Evolutionary conservation across 2,888 invertebrate species (phyloP).

Genomic region (Leptogaster cylindrica): DNA sequence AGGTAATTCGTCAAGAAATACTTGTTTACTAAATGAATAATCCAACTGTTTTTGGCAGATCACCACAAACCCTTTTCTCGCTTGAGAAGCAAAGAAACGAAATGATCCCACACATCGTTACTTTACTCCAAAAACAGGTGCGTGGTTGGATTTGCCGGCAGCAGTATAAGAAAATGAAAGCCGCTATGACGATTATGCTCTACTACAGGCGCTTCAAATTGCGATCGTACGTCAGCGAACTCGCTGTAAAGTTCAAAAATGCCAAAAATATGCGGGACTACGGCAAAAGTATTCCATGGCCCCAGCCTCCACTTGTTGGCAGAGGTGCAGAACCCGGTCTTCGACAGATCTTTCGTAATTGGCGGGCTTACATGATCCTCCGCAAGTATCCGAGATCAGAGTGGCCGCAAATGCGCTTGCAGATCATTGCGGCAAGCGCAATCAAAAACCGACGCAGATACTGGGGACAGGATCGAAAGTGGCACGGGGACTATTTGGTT

Average conservation of each 20-base stretch:
- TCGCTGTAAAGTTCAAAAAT: slow-evolving; percentile 70
- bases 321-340: slow-evolving; percentile 68
- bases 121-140: slow-evolving; percentile 94
- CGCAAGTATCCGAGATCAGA: slow-evolving; percentile 78
- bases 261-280: slow-evolving; percentile 74
- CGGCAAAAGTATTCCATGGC: slow-evolving; percentile 84
- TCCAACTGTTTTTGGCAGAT: slow-evolving; percentile 61
- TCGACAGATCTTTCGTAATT: slow-evolving; percentile 73
- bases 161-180: slow-evolving; percentile 83
- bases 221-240: slow-evolving; percentile 71
- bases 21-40: too few relatives aligned
- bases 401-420: slow-evolving; percentile 86
- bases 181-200: slow-evolving; percentile 80
- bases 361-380: slow-evolving; percentile 90
- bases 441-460: slow-evolving; percentile 67
- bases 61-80: slow-evolving; percentile 88
- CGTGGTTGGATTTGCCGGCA: slow-evolving; percentile 80
- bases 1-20: slow-evolving; percentile 63
- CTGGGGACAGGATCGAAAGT: slow-evolving; percentile 80
- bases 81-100: slow-evolving; percentile 86
- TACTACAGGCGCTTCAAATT: slow-evolving; percentile 79
- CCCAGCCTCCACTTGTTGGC: slow-evolving; percentile 75
- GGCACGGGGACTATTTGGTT: slow-evolving; percentile 85
- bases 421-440: slow-evolving; percentile 77
- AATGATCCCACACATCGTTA: slow-evolving; percentile 88